Conservation (phyloP, 1,140 invertebrate genomes). For the Himalopsyche phryganea region DNA sequence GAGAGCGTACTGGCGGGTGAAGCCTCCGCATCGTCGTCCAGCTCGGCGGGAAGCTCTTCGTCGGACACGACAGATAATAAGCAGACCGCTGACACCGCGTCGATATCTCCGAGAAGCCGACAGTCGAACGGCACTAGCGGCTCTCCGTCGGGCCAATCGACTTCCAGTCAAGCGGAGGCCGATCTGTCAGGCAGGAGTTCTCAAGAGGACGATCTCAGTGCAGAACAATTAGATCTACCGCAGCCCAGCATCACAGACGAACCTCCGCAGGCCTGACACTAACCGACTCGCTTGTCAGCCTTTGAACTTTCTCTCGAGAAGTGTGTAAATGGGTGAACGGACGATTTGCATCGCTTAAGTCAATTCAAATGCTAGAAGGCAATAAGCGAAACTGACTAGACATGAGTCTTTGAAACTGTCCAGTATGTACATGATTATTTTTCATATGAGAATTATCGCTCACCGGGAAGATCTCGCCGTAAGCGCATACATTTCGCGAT, state of each 20-base stretch:
- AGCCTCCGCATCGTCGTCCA: constrained; percentile 7
- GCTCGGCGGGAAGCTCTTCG: constrained; percentile 10
- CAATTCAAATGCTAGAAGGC: too few relatives aligned
- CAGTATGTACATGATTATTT: too few relatives aligned
- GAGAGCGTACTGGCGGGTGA: constrained; percentile 3
- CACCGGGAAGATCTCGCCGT: too few relatives aligned
- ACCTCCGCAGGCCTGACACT: constrained; percentile 48
- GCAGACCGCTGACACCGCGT: constrained; percentile 1
- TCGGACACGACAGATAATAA: constrained; percentile 4
- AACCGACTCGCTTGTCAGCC: neutral
- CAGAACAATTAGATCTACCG: constrained; percentile 36
- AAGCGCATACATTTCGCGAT: too few relatives aligned
- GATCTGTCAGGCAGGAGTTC: constrained; percentile 33
- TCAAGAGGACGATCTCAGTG: constrained; percentile 2
- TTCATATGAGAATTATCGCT: too few relatives aligned
- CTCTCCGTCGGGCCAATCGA: constrained; percentile 6
- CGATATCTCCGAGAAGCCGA: neutral
- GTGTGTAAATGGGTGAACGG: too few relatives aligned
- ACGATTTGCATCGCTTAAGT: too few relatives aligned
- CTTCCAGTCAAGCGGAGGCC: constrained; percentile 21
- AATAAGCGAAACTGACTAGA: too few relatives aligned
- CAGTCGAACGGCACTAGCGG: constrained; percentile 20
- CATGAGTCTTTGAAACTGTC: too few relatives aligned
- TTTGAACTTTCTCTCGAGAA: too few relatives aligned
- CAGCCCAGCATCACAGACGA: constrained; percentile 46